Base-by-base conservation (phyloP, 2,113 vertebrate genomes). In the Polyodon spathula region DNA sequence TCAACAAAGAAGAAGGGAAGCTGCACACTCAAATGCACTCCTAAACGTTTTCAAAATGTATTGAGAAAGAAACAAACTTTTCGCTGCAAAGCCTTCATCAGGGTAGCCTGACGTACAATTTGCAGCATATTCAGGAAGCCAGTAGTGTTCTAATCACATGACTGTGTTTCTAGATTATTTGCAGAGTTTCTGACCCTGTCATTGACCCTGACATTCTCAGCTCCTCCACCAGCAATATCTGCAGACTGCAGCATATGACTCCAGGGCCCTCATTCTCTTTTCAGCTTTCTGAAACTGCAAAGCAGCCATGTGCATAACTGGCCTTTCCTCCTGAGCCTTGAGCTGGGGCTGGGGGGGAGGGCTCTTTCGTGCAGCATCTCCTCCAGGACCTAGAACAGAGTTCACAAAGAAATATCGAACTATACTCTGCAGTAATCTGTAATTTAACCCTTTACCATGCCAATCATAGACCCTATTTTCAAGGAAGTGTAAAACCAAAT, bases 261-360 rank as follows among this genome's bases (percentile, higher is more conserved):
- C 85, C 66, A 90, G 59, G 4, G 83, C 85, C 66, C 73, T 81
- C 2, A 63, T 72, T 58, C 68, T 81, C 70, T 82, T 81, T 71
- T 86, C 64, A 1, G 73, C 74, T 68, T 89, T 91, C 62, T 87
- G 87, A 78, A 91, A 92, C 73, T 92, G 84, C 70, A 93, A 67
- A 14, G 83, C 64, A 4, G 86, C 81, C 10, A 94, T 81, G 16
- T 84, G 84, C 60, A 83, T 77, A 0, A 84, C 88, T 52, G 95
- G 75, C 58, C 72, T 71, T 17, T 83, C 78, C 40, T 92, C 88
- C 74, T 88, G 83, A 41, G 71, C 73, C 0, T 2, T 78, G 40
- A 93, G 73, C 11, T 78, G 78, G 59, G n/a, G n/a, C n/a, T n/a
- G n/a, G n/a, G n/a, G n/a, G n/a, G n/a, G n/a, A 71, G 40, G 8